phyloP scores from a whole-genome alignment of 2,113 vertebrate species.

The Tiliqua scincoides region DNA sequence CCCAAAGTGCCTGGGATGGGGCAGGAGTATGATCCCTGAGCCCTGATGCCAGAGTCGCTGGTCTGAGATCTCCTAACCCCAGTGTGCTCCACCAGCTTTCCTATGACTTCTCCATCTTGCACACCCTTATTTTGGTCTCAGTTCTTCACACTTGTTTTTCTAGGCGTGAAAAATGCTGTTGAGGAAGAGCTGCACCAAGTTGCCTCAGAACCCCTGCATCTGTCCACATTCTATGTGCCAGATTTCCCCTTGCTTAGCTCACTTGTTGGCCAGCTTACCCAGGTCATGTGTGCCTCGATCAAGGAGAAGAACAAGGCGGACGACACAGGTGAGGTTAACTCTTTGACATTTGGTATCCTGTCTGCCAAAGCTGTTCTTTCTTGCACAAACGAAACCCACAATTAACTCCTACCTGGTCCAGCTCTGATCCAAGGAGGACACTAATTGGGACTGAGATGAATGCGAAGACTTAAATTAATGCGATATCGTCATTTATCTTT shows the following conservation, averaged over 20 bases:
- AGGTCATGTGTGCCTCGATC: conserved; percentile 86
- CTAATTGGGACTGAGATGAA: too few species aligned
- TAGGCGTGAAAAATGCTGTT: conserved; percentile 94
- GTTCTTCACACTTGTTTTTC: neutral
- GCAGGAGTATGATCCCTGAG: too few species aligned
- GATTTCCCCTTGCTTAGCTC: conserved; percentile 90
- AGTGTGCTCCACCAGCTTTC: neutral
- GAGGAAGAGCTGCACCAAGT: conserved; percentile 89
- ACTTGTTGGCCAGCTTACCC: conserved; percentile 83
- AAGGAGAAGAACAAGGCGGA: conserved; percentile 77
- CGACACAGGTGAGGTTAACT: conserved; percentile 48
- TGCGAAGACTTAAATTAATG: too few species aligned
- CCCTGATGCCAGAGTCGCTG: too few species aligned
- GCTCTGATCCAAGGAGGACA: too few species aligned
- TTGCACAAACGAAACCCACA: neutral
- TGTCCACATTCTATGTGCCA: conserved; percentile 88
- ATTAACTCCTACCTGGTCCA: too few species aligned
- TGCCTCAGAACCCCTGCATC: conserved; percentile 86
- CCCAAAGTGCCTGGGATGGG: too few species aligned
- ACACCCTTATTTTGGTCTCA: neutral
- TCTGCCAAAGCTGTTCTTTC: neutral
- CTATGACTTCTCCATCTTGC: neutral
- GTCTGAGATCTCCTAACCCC: too few species aligned
- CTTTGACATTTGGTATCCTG: neutral
- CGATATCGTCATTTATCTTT: too few species aligned